These are phyloP conservation scores for Pseudomyrmex pallidus DNA, from an alignment of 1,140 invertebrate species.

Conservation along the genomic window DNA sequence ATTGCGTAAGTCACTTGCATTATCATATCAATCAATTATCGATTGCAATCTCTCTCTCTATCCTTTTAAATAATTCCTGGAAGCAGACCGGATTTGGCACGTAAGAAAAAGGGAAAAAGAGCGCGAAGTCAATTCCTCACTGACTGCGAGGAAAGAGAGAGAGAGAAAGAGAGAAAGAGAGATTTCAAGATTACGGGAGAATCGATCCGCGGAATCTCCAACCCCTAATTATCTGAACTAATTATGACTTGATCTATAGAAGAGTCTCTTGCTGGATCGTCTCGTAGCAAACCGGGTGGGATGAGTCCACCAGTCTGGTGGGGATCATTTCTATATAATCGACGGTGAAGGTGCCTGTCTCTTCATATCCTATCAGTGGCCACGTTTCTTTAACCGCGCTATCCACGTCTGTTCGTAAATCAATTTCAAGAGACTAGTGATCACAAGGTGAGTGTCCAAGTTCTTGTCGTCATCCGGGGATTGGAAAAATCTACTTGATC, in stretches of 20 bases:
- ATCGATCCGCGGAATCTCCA: slow-evolving; percentile 29
- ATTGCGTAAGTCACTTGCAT: slow-evolving; percentile 15
- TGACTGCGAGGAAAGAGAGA: neutral
- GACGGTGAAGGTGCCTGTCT: slow-evolving; percentile 79
- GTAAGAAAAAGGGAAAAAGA: neutral
- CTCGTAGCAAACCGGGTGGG: slow-evolving; percentile 76
- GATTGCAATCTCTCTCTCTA: neutral
- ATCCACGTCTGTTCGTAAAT: slow-evolving; percentile 59
- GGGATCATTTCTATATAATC: slow-evolving; percentile 84
- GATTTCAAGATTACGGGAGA: neutral
- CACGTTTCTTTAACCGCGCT: slow-evolving; percentile 75
- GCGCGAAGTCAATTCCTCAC: neutral
- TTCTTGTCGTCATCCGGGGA: slow-evolving; percentile 8
- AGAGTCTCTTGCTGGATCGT: slow-evolving; percentile 67
- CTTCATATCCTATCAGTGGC: slow-evolving; percentile 82
- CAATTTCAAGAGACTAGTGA: slow-evolving; percentile 67
- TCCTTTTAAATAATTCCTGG: slow-evolving; percentile 3
- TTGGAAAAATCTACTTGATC: neutral
- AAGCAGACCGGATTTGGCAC: neutral
- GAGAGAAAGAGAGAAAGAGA: neutral
- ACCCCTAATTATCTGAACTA: slow-evolving; percentile 65
- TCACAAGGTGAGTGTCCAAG: slow-evolving; percentile 79
- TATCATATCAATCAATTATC: slow-evolving; percentile 34
- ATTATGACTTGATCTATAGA: slow-evolving; percentile 67
- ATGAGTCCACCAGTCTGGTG: slow-evolving; percentile 72